Evolutionary conservation across 2,888 invertebrate species (phyloP), one percentile per base, ranked within the genome.

Genomic region (Syritta pipiens): DNA sequence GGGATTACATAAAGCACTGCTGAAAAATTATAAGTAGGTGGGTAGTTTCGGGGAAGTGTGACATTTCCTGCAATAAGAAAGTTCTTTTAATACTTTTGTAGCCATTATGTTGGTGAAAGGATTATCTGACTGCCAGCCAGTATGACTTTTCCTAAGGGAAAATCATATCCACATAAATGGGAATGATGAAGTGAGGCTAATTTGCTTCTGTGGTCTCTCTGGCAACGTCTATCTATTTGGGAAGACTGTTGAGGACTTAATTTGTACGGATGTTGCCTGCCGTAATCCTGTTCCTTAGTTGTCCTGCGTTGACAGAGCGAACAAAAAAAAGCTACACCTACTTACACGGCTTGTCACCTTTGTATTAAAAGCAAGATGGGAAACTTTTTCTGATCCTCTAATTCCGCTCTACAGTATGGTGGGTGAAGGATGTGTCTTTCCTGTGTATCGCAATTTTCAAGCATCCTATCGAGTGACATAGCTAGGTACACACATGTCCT

Each of bases 51-150:
- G 60, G 51, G 49, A 62, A 51, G 79, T 51, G 67, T 67, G 67
- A 79, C 74, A 74, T 74, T 72, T 74, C 79, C 74, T 79, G 67
- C 62, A 62, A 79, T 72, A 79, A 79, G 79, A 68, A 79, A 74
- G 67, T 79, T 79, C 74, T 74, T 79, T 68, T 79, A 74, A 79
- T 79, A 68, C 79, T 79, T 79, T 79, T 79, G 79, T 74, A 79
- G 62, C 74, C 62, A 74, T 79, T 63, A 79, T 79, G 79, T 79
- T 79, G 79, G 67, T 79, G 79, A 79, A 79, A 79, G 79, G 79
- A 79, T 79, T 79, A 79, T 79, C 79, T 79, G 67, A 62, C 48
- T 67, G 59, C 42, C 72, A 67, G 77, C 48, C 37, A 59, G 55
- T 53, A 44, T 62, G 67, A 65, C 79, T 79, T 68, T 74, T 68